Conservation (phyloP, 2,888 invertebrate genomes). For the Brachylomia viminalis region DNA sequence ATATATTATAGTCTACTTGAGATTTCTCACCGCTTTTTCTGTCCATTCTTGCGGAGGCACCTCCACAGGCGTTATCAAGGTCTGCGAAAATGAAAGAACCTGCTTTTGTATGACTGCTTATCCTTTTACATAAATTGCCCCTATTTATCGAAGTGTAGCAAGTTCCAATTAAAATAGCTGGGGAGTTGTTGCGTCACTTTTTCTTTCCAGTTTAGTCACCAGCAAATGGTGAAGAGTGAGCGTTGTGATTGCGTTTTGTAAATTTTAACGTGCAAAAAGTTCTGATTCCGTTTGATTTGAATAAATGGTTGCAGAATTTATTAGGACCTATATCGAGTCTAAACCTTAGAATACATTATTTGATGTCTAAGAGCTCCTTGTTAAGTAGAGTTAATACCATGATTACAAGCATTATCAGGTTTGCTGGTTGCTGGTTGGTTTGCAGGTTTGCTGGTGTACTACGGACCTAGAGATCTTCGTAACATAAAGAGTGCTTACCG, state of each 20-base stretch:
- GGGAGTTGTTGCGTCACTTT: neutral
- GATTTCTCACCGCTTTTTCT: conserved; percentile 36
- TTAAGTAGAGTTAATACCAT: too few relatives aligned
- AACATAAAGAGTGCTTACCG: conserved; percentile 20
- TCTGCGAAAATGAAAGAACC: conserved; percentile 27
- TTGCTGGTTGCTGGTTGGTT: neutral
- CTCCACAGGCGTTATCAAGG: conserved; percentile 40
- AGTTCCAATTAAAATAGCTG: too few relatives aligned
- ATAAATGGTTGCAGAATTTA: neutral
- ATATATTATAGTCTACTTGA: conserved; percentile 3
- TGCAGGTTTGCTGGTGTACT: neutral
- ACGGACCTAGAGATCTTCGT: neutral
- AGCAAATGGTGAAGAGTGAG: neutral
- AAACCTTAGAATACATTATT: neutral
- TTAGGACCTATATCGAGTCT: neutral
- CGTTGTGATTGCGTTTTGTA: neutral
- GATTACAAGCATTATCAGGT: neutral
- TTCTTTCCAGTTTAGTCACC: neutral
- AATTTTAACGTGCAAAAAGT: neutral
- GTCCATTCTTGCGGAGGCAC: conserved; percentile 23
- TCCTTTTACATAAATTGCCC: too few relatives aligned
- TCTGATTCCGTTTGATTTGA: neutral
- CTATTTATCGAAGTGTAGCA: neutral
- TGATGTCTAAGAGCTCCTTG: neutral
- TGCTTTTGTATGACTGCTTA: conserved; percentile 6